phyloP scores from a whole-genome alignment of 2,888 invertebrate species.

The Spialia ferax region DNA sequence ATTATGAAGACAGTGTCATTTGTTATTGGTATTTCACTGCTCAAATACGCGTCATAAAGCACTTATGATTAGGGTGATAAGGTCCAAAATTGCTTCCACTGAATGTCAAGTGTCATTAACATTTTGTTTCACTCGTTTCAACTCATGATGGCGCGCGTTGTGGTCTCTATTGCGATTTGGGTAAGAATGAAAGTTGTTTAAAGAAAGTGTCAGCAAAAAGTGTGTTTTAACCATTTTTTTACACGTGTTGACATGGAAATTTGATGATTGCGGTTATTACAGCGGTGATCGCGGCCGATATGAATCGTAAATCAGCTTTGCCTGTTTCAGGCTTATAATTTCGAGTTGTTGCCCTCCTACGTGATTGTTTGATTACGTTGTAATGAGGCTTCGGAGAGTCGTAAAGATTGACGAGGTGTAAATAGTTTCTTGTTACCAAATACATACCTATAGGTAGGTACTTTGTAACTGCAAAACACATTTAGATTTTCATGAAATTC shows the following conservation, averaged over 20 bases:
- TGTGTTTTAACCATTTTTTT: constrained; percentile 46
- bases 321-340: constrained; percentile 38
- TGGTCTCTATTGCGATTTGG: neutral
- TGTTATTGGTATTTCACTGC: constrained; percentile 55
- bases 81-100: neutral
- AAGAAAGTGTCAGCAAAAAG: neutral
- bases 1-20: constrained; percentile 69
- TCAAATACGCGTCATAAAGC: neutral
- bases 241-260: constrained; percentile 75
- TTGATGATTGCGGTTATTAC: constrained; percentile 74
- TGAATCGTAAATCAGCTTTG: constrained; percentile 41
- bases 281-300: constrained; percentile 68
- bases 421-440: constrained; percentile 6
- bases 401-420: constrained; percentile 12
- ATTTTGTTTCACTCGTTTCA: constrained; percentile 63
- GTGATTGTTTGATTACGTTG: constrained; percentile 26
- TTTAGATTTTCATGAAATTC: too few species aligned
- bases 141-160: constrained; percentile 4
- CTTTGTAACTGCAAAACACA: too few species aligned
- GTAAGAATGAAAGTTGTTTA: constrained; percentile 8
- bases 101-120: constrained; percentile 44
- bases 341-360: constrained; percentile 27
- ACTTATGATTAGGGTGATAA: neutral
- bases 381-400: constrained; percentile 20
- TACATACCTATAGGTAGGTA: neutral